phyloP scores from a whole-genome alignment of 1,140 invertebrate genomes.

The Wiebesia pumilae region DNA sequence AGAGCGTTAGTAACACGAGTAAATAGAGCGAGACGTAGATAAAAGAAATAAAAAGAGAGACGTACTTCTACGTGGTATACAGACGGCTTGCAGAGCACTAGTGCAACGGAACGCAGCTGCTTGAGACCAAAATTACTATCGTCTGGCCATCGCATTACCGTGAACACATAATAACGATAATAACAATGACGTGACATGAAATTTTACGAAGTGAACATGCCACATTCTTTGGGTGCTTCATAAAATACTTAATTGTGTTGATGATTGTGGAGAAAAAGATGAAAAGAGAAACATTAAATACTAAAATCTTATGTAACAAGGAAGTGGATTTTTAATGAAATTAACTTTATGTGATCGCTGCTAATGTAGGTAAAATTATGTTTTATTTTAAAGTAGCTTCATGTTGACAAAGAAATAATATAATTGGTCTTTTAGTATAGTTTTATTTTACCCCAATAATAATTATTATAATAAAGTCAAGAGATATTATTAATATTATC shows the following conservation, averaged over 20 bases:
- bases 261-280: constrained; percentile 13
- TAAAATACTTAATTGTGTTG: constrained; percentile 4
- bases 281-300: neutral
- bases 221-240: constrained; percentile 41
- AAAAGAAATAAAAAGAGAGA: neutral
- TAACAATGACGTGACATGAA: constrained; percentile 62
- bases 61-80: constrained; percentile 15
- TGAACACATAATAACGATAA: constrained; percentile 65
- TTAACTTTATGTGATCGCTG: neutral
- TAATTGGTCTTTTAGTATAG: constrained; percentile 34
- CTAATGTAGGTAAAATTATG: neutral
- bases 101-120: constrained; percentile 57
- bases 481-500: no score
- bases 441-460: neutral
- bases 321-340: neutral
- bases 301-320: neutral
- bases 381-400: neutral
- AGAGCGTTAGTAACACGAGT: neutral
- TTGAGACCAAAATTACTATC: constrained; percentile 50
- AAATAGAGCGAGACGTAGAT: neutral
- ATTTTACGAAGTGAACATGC: constrained; percentile 63
- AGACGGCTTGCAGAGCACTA: constrained; percentile 59
- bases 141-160: constrained; percentile 47
- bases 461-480: neutral
- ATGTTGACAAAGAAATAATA: neutral